phyloP scores from a whole-genome alignment of 2,888 invertebrate species.

The Girardia tigrina region DNA sequence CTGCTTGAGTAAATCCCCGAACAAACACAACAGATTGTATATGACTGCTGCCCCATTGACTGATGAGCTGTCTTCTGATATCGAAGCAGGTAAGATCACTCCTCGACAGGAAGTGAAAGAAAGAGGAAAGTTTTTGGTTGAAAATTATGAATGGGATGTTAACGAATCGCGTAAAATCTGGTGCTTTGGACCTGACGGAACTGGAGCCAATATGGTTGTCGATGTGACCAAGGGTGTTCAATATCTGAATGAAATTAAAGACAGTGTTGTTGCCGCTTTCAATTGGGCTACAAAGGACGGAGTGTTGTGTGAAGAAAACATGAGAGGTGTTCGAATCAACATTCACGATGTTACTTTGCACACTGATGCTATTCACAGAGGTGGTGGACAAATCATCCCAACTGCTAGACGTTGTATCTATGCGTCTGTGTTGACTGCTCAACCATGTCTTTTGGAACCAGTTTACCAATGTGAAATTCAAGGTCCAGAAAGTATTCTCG shows the following conservation, averaged over 20 bases:
- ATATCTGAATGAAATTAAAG: slow-evolving; percentile 99
- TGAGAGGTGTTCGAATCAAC: slow-evolving; percentile 85
- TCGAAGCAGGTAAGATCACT: slow-evolving; percentile 78
- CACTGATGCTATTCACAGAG: slow-evolving; percentile 98
- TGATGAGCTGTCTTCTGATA: slow-evolving; percentile 86
- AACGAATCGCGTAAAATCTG: slow-evolving; percentile 95
- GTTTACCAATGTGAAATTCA: slow-evolving; percentile 97
- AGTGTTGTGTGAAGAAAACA: slow-evolving; percentile 92
- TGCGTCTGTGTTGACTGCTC: slow-evolving; percentile 80
- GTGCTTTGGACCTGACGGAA: slow-evolving; percentile 98
- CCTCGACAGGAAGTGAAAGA: slow-evolving; percentile 92
- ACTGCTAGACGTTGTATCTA: slow-evolving; percentile 92
- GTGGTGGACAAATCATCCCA: slow-evolving; percentile 98
- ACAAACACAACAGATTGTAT: slow-evolving; percentile 96
- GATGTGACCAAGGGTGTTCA: slow-evolving; percentile 99
- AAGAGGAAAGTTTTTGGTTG: slow-evolving; percentile 79
- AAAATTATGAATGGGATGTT: slow-evolving; percentile 89
- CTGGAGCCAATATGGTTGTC: slow-evolving; percentile 87
- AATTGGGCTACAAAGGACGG: slow-evolving; percentile 98
- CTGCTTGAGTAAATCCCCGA: slow-evolving; percentile 90
- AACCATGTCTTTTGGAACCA: slow-evolving; percentile 88
- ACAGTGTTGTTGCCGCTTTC: slow-evolving; percentile 93
- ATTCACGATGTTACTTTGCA: slow-evolving; percentile 97
- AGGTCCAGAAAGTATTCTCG: slow-evolving; percentile 83
- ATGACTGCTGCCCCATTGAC: slow-evolving; percentile 90